phyloP scores from a whole-genome alignment of 2,888 invertebrate species.

The Beris chalybata region DNA sequence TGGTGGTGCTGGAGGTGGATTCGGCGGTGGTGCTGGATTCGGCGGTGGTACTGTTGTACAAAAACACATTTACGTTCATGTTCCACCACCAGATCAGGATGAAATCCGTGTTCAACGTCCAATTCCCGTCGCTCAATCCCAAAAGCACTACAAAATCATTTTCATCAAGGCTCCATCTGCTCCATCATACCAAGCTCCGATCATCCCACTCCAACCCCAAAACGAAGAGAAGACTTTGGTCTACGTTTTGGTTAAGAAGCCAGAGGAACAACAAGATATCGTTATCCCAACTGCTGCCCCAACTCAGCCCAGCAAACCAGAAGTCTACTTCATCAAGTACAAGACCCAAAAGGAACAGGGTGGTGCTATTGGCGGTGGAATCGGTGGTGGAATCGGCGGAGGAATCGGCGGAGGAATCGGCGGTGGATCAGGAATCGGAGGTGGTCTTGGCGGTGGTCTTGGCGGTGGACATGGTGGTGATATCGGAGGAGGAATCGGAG shows the following conservation, averaged over 20 bases:
- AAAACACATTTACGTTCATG: slow-evolving; percentile 88
- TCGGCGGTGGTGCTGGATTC: slow-evolving; percentile 45
- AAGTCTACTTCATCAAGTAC: slow-evolving; percentile 78
- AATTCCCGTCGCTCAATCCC: slow-evolving; percentile 71
- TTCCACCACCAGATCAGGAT: slow-evolving; percentile 84
- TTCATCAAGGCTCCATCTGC: slow-evolving; percentile 90
- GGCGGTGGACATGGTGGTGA: slow-evolving; percentile 40
- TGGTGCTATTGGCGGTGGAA: slow-evolving; percentile 38
- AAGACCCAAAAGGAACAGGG: slow-evolving; percentile 53
- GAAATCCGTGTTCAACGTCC: slow-evolving; percentile 68
- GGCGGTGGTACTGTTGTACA: slow-evolving; percentile 64
- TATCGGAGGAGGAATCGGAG: slow-evolving; percentile 41
- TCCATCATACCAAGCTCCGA: slow-evolving; percentile 78
- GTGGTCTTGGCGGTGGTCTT: slow-evolving; percentile 9
- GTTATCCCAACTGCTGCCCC: slow-evolving; percentile 75
- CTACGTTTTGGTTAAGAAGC: slow-evolving; percentile 86
- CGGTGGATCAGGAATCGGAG: slow-evolving; percentile 35
- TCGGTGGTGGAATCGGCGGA: slow-evolving; percentile 41
- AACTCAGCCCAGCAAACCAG: slow-evolving; percentile 84
- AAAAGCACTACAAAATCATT: slow-evolving; percentile 90
- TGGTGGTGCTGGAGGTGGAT: slow-evolving; percentile 46
- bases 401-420: slow-evolving; percentile 37
- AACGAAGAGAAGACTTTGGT: slow-evolving; percentile 87
- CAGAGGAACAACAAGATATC: slow-evolving; percentile 82
- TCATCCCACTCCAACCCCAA: slow-evolving; percentile 77